phyloP scores from a whole-genome alignment of 2,797 vertebrate genomes.

The Oryzias dopingdopingensis region DNA sequence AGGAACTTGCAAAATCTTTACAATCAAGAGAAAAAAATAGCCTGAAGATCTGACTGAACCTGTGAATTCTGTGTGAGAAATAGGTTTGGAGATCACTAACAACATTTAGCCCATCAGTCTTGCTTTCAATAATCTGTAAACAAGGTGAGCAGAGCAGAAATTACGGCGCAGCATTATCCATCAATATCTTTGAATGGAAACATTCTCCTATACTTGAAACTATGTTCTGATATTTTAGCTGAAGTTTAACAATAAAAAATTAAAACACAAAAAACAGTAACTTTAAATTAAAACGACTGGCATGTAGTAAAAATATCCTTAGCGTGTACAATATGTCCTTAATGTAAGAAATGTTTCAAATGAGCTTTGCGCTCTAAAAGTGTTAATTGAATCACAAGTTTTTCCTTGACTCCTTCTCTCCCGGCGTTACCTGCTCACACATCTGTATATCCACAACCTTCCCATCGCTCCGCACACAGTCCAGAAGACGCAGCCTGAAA shows the following conservation, averaged over 20 bases:
- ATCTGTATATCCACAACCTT: constrained; percentile 73
- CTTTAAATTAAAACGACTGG: too few species aligned
- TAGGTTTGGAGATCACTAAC: constrained; percentile 8
- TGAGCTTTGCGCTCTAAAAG: too few species aligned
- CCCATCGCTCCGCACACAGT: constrained; percentile 87
- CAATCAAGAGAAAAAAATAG: constrained; percentile 5
- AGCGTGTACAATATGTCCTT: too few species aligned
- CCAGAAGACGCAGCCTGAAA: constrained; percentile 80
- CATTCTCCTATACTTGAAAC: background rate
- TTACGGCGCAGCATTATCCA: constrained; percentile 3
- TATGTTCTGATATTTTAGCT: too few species aligned
- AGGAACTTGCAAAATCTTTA: background rate
- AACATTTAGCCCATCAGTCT: constrained; percentile 21
- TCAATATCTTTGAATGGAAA: constrained; percentile 2
- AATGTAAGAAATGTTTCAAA: too few species aligned
- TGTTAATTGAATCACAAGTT: too few species aligned
- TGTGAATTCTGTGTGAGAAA: constrained; percentile 17
- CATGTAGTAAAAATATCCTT: too few species aligned
- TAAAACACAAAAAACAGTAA: too few species aligned
- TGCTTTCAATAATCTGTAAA: constrained; percentile 23
- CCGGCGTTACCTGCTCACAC: constrained; percentile 84
- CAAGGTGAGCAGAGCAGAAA: constrained; percentile 6
- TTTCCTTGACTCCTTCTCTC: background rate
- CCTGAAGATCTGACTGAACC: constrained; percentile 14
- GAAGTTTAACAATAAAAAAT: too few species aligned